These are phyloP conservation scores for Polydrusus cervinus DNA, from an alignment of 2,888 invertebrate genomes.

Conservation along the genomic window DNA sequence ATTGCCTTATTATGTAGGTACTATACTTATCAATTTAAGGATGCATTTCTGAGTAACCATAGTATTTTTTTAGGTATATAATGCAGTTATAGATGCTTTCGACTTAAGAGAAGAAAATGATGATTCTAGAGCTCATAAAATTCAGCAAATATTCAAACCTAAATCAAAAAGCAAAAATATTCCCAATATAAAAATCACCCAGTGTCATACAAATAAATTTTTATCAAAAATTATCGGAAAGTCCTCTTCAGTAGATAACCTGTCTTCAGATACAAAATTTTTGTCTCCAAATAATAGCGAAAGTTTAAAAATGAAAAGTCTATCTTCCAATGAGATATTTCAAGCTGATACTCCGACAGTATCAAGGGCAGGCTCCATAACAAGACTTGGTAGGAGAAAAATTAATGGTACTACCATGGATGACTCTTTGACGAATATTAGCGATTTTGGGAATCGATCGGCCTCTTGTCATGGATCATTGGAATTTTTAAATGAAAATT, in stretches of 20 bases:
- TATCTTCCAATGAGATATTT: slow-evolving; percentile 72
- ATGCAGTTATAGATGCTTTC: slow-evolving; percentile 72
- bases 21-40: no score
- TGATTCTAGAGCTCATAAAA: slow-evolving; percentile 66
- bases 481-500: slow-evolving; percentile 62
- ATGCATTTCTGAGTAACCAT: no score
- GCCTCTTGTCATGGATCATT: slow-evolving; percentile 67
- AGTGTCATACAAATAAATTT: slow-evolving; percentile 72
- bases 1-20: no score
- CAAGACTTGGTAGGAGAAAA: slow-evolving; percentile 57
- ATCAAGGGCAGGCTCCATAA: slow-evolving; percentile 63
- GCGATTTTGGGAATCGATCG: slow-evolving; percentile 57
- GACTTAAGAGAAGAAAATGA: slow-evolving; percentile 69
- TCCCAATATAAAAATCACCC: slow-evolving; percentile 69
- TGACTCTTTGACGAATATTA: slow-evolving; percentile 50
- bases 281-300: slow-evolving; percentile 53
- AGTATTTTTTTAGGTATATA: slow-evolving; percentile 68
- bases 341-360: slow-evolving; percentile 61
- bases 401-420: slow-evolving; percentile 54
- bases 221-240: slow-evolving; percentile 72
- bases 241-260: slow-evolving; percentile 73
- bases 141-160: slow-evolving; percentile 72
- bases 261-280: slow-evolving; percentile 63
- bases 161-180: slow-evolving; percentile 63
- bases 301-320: slow-evolving; percentile 68